A percentile compares a stretch with the other conserved stretches of the same genome.
These are phyloP conservation scores for Syndactyla subalaris DNA, from an alignment of 2,797 vertebrate genomes.

Conservation along the genomic window DNA sequence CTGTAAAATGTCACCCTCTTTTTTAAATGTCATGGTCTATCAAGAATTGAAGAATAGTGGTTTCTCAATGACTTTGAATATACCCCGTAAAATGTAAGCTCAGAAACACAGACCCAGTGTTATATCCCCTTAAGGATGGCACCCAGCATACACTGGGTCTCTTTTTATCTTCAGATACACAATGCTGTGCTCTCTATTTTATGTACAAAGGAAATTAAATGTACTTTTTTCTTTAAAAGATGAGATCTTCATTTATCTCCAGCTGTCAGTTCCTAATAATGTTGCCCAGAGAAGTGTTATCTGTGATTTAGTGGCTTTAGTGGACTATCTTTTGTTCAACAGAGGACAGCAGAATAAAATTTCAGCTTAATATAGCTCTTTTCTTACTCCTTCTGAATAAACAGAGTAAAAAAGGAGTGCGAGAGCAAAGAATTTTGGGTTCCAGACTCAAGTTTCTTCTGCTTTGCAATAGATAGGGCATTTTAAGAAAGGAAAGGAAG, in stretches of 20 bases:
- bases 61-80: constrained; percentile 47
- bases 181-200: constrained; percentile 33
- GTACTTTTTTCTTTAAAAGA: constrained; percentile 55
- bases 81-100: background rate
- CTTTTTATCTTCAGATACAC: constrained; percentile 39
- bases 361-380: constrained; percentile 44
- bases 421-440: background rate
- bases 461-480: background rate
- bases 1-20: background rate
- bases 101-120: background rate
- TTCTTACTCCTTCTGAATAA: constrained; percentile 42
- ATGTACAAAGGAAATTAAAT: constrained; percentile 64
- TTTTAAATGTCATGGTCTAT: background rate
- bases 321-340: constrained; percentile 47
- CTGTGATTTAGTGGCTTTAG: constrained; percentile 50
- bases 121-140: background rate
- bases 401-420: background rate
- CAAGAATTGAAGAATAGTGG: background rate
- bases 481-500: constrained; percentile 9
- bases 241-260: constrained; percentile 46
- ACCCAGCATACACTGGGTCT: background rate
- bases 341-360: constrained; percentile 42
- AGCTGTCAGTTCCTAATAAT: constrained; percentile 50
- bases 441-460: background rate
- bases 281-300: constrained; percentile 32